These are phyloP conservation scores for Anarrhichthys ocellatus DNA, from an alignment of 2,113 vertebrate species.

Conservation along the genomic window DNA sequence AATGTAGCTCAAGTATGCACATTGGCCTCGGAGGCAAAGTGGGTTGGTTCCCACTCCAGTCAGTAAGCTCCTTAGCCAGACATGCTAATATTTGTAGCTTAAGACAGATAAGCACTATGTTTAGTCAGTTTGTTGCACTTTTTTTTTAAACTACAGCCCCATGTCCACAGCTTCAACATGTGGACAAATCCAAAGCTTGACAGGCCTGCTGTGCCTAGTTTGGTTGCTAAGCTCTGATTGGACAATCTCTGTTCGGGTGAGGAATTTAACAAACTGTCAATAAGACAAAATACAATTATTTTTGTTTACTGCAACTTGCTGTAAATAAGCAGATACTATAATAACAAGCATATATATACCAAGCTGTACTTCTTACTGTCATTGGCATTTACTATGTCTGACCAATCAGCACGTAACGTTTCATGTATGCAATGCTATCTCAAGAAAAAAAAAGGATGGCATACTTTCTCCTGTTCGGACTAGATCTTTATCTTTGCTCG, in stretches of 20 bases:
- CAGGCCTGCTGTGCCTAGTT: not conserved
- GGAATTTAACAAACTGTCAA: not conserved
- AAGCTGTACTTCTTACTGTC: not conserved
- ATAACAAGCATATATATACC: not conserved
- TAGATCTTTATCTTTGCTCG: conserved; percentile 45
- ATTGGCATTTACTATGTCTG: not conserved
- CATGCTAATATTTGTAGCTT: too few relatives aligned
- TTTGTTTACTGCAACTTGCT: not conserved
- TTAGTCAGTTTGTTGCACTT: too few relatives aligned
- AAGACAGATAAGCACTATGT: too few relatives aligned
- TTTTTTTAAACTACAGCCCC: not conserved
- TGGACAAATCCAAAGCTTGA: not conserved
- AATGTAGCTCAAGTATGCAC: not conserved
- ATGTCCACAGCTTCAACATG: not conserved
- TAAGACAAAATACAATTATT: too few relatives aligned
- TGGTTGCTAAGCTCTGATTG: not conserved
- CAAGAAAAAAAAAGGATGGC: conserved; percentile 25
- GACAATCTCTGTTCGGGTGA: not conserved
- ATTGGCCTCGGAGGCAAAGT: not conserved
- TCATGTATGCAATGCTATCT: conserved; percentile 12
- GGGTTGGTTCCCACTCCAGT: too few relatives aligned
- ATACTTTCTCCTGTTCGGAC: conserved; percentile 32
- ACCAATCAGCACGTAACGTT: conserved; percentile 14
- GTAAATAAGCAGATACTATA: not conserved
- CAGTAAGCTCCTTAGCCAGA: too few relatives aligned